Evolutionary conservation across 2,888 invertebrate genomes (phyloP), one percentile per base, ranked within the genome.

Genomic region (Thelaira solivaga): DNA sequence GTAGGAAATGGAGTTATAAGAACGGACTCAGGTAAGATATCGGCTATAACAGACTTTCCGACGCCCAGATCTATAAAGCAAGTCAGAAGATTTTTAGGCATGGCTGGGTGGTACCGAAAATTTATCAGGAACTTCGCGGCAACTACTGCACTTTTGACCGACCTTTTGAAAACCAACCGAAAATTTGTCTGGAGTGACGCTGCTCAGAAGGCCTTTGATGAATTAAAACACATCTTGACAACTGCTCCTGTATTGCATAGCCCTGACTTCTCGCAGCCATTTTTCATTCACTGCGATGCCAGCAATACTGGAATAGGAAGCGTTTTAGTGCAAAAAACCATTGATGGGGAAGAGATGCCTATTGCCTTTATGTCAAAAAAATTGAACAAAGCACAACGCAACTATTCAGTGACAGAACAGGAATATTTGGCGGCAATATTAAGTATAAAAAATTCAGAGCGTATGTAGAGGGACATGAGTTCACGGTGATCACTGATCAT

Each of bases 11-110:
- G 8, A 64, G 64, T 0, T 41, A 71, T 13, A 41, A 4, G 2
- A 34, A 62, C 71, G 31, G 79, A 80, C 47, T 59, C 68, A 2
- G 73, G 51, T 2, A 79, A 51, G 11, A 11, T 57, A 16, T 57
- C 39, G 10, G 77, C 77, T 4, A 65, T 81, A 1, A 39, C 16
- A 1, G 69, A 78, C 11, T 76, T 67, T 61, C 76, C 76, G 0
- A 18, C 13, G 18, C 80, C 77, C 3, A 72, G 22, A 11, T 65
- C 55, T 13, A 47, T 67, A 0, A 78, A 61, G 20, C 76, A 80
- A 36, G 6, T 82, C 0, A 41, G 81, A 2, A 34, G 80, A 41
- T 80, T 82, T 51, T 31, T 81, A 26, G 82, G 81, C 1, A 80
- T 80, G 71, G 31, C 77, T 0, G 77, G 81, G 6, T 81, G 77